phyloP scores from a whole-genome alignment of 2,888 invertebrate species.

The Cantharis flavilabris region DNA sequence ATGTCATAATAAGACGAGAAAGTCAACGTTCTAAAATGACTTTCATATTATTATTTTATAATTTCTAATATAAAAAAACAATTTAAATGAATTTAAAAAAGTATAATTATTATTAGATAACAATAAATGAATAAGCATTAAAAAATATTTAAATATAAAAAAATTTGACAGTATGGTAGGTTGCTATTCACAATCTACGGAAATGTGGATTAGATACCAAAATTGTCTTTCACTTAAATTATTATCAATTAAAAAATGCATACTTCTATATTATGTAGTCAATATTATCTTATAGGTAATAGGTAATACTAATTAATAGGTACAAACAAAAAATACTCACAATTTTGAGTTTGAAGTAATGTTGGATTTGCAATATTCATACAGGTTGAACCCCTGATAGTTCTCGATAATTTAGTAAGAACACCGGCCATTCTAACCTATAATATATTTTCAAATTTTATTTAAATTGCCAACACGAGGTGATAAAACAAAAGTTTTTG shows the following conservation, averaged over 20 bases:
- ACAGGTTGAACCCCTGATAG: slow-evolving; percentile 42
- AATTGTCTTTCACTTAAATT: neutral
- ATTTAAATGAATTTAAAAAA: neutral
- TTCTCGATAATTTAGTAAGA: slow-evolving; percentile 52
- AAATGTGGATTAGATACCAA: too few relatives aligned
- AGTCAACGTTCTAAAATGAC: neutral
- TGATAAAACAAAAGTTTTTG: neutral
- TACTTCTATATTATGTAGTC: neutral
- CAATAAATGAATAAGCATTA: neutral
- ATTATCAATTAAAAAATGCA: neutral
- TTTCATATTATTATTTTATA: neutral
- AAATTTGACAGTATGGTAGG: neutral
- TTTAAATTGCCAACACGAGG: slow-evolving; percentile 6
- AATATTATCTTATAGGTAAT: too few relatives aligned
- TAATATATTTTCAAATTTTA: neutral
- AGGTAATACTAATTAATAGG: too few relatives aligned
- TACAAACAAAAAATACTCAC: slow-evolving; percentile 41
- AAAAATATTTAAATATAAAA: neutral
- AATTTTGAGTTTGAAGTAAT: slow-evolving; percentile 41
- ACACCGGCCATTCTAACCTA: slow-evolving; percentile 54
- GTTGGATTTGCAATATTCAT: slow-evolving; percentile 33
- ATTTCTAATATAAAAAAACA: neutral
- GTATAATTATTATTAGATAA: neutral
- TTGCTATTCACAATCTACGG: neutral
- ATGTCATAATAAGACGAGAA: neutral